Percentiles rank a stretch among this genome's conserved stretches.
Conservation (phyloP, 2,113 vertebrate species). For the Eulacestoma nigropectus region DNA sequence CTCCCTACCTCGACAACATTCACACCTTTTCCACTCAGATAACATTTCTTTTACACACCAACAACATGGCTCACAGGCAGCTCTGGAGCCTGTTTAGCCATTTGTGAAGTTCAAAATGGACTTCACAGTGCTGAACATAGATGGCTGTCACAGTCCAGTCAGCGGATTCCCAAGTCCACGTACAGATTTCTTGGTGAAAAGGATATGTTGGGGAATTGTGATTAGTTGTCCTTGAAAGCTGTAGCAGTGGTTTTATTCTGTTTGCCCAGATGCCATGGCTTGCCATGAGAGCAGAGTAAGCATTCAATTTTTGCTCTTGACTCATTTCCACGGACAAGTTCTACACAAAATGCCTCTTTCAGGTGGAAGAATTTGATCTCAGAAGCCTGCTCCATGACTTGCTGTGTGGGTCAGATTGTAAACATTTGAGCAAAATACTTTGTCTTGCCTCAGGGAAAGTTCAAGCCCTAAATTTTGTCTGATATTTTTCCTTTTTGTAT, state of each 20-base stretch:
- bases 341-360: background rate
- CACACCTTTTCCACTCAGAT: background rate
- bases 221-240: background rate
- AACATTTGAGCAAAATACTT: background rate
- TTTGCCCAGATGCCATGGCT: background rate
- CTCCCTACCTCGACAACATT: background rate
- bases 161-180: fast-evolving
- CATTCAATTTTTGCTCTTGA: background rate
- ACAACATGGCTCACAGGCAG: background rate
- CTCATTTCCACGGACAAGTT: background rate
- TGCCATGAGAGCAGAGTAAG: background rate
- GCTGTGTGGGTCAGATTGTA: background rate
- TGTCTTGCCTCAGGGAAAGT: background rate
- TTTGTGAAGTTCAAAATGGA: background rate
- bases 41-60: background rate
- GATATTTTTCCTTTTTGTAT: background rate
- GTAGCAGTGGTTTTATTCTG: background rate
- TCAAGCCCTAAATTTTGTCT: background rate
- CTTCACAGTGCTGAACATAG: background rate
- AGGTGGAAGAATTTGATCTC: background rate
- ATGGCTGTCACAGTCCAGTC: background rate
- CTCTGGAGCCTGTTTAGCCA: background rate
- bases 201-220: background rate
- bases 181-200: background rate
- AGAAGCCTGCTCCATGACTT: background rate